Evolutionary conservation across 2,797 vertebrate species (phyloP).

Genomic region (Pyrocephalus nanus): DNA sequence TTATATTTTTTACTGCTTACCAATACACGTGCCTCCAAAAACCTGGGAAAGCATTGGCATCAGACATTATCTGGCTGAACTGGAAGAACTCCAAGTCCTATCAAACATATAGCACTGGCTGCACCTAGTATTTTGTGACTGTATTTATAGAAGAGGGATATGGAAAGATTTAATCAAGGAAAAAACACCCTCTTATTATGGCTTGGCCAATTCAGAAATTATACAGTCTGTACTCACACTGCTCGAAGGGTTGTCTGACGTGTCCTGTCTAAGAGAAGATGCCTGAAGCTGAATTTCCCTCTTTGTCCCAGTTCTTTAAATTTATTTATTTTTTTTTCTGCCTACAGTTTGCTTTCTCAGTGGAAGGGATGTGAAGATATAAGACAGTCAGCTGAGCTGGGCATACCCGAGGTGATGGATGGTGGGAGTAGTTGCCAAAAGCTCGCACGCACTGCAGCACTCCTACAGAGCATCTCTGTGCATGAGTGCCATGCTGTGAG

Average conservation of each 20-base stretch:
- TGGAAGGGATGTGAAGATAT: not conserved
- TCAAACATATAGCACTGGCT: not conserved
- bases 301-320: not conserved
- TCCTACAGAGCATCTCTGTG: not conserved
- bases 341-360: not conserved
- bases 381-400: not conserved
- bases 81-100: not conserved
- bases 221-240: not conserved
- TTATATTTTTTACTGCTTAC: not conserved
- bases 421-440: not conserved
- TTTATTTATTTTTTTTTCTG: too few relatives aligned
- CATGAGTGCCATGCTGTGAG: fast-evolving
- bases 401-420: not conserved
- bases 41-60: not conserved
- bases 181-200: not conserved
- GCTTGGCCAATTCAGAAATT: constrained; percentile 15
- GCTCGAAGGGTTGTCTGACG: not conserved
- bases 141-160: constrained; percentile 17
- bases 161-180: not conserved
- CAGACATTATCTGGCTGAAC: not conserved
- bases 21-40: not conserved
- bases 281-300: not conserved
- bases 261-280: not conserved
- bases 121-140: not conserved
- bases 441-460: not conserved